Base-by-base conservation (phyloP, 2,113 vertebrate genomes). In the Jaculus jaculus region DNA sequence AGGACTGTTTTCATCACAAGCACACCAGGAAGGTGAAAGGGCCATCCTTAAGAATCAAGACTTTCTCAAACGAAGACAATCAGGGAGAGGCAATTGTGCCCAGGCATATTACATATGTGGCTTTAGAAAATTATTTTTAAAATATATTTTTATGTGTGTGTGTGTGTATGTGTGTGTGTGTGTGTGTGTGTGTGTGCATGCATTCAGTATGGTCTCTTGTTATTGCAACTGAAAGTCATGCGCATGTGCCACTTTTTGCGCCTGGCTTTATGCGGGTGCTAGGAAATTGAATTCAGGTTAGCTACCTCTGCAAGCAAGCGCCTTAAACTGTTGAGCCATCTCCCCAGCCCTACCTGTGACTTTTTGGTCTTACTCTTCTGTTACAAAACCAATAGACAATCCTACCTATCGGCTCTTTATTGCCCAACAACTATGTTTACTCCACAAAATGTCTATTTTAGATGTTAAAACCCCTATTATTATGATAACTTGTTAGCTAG, bases 401-500 rank as follows among this genome's bases (percentile, higher is more conserved):
- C 84, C 37, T 90, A 84, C 23, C 84, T 11, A 3, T 68, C 66
- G 47, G 23, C 71, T 42, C 60, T 69, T 54, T 66, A 84, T 37
- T 84, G 34, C 3, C 39, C 84, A 87, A n/a, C 15, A 65, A 71
- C 28, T 90, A 86, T 66, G 89, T 94, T 93, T 60, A 78, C 30
- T 82, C 32, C 30, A 24, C 54, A 91, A 89, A 94, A 84, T 66
- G 23, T 71, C 51, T 71, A 90, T 11, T 21, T 83, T 18, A 78
- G 92, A 87, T 90, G 65, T 58, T 47, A 47, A 87, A 4, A 93
- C 24, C 73, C 42, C 66, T 87, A 90, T 10, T 88, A 13, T 71
- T 78, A 74, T 47, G 87, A 94, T 47, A 96, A 54, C 34, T 65
- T 87, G 34, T 54, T 37, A 92, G 68, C 58, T 72, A 89, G 28